Evolutionary conservation across 1,140 invertebrate species (phyloP), one percentile per base, ranked within the genome.

Genomic region (Heliconius nattereri): DNA sequence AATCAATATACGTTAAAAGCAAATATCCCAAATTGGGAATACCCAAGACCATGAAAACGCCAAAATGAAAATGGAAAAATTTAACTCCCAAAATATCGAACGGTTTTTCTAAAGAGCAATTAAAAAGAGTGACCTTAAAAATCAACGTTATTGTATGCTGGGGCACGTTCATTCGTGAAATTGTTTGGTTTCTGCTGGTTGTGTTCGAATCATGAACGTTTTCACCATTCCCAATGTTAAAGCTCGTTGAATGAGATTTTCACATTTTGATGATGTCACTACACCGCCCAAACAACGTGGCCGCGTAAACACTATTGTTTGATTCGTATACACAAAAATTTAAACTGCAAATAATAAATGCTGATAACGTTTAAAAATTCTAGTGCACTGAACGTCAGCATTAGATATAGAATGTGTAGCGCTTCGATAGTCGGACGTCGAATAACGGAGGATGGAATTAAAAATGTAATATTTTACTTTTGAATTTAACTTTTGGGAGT

Each of bases 251-350:
- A 91, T 89, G 89, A 91, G 87, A 91, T 91, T 89, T 93, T 90
- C 86, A 90, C 86, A 87, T 92, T 91, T 92, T 91, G 87, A 91
- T 91, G 86, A 91, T 92, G 85, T 89, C 86, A 85, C 84, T 86
- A 89, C 89, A 87, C 80, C 86, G 85, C 82, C 79, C 89, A 87
- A 90, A 91, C 85, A 90, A 87, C 86, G 81, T 81, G 83, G 80
- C 79, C 83, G 80, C 79, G 85, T 85, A 85, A 88, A 88, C 85
- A 87, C 86, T 88, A 87, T 89, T 89, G 86, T 85, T 85, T 87
- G 89, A 88, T 91, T 91, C 83, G 86, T 84, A 87, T 88, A 83
- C 86, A 85, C 81, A 81, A 85, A 86, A 88, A 84, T 81, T 77
- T 73, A 84, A 80, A 84, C 81, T 75, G 75, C 80, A 82, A 82